phyloP scores from a whole-genome alignment of 1,140 invertebrate species.

The Calliopsis andreniformis region DNA sequence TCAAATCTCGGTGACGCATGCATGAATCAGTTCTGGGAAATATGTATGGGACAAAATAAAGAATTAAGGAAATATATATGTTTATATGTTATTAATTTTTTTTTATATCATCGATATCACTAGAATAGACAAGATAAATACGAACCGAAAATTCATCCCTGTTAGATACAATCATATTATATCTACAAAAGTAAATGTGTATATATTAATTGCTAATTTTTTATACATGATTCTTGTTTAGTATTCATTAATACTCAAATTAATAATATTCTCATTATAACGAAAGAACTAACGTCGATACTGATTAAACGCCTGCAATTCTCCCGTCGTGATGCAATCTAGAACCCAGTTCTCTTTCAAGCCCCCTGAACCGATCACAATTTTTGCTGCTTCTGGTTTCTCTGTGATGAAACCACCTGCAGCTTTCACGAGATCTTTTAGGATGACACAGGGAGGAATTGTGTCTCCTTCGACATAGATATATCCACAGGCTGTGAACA shows the following conservation, averaged over 20 bases:
- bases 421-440: slow-evolving; percentile 77
- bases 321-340: slow-evolving; percentile 78
- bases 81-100: too few relatives aligned
- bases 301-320: slow-evolving; percentile 68
- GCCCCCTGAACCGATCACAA: slow-evolving; percentile 70
- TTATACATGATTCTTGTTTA: neutral
- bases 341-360: slow-evolving; percentile 77
- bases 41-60: too few relatives aligned
- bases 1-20: too few relatives aligned
- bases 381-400: slow-evolving; percentile 66
- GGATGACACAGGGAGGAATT: slow-evolving; percentile 61
- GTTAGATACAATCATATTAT: slow-evolving; percentile 14
- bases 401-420: slow-evolving; percentile 75
- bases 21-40: too few relatives aligned
- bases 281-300: slow-evolving; percentile 48
- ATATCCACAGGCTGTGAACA: slow-evolving; percentile 75
- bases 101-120: neutral
- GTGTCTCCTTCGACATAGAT: slow-evolving; percentile 74
- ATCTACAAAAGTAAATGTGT: neutral
- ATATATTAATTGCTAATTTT: neutral
- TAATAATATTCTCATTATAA: neutral
- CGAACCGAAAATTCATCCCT: neutral
- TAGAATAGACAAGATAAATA: neutral
- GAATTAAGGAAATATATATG: too few relatives aligned
- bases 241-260: neutral